Base-by-base conservation (phyloP, 1,140 invertebrate genomes). In the Diabrotica virgifera region DNA sequence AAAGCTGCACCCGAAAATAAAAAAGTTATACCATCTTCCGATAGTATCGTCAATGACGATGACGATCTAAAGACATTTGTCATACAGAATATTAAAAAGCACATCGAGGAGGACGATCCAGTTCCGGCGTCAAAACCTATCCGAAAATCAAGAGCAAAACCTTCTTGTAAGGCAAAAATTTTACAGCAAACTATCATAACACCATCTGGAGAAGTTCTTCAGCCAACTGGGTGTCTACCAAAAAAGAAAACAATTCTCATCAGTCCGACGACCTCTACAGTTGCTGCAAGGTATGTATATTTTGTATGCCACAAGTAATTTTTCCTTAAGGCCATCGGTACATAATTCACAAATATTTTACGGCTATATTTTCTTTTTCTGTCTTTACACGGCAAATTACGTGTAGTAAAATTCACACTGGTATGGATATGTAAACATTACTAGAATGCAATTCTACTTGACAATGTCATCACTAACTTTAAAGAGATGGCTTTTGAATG, bases 161-260 rank as follows among this genome's bases (percentile, higher is more conserved):
- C 52, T 5, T 50, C 36, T 12, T 71, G 72, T 0, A 79, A 79
- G 64, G 71, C 76, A 4, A 77, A 76, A 64, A 79, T 79, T 51
- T 58, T 77, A 10, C 74, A 79, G 56, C 75, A 79, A 67, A 78
- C 78, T 0, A 79, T 79, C 10, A 78, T 78, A 12, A 75, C 75
- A 51, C 70, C 77, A 8, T 71, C 70, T 53, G 75, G 75, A 13
- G 69, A 76, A 62, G 67, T 74, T 6, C 64, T 75, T 5, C 54
- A 80, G 80, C 68, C 79, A 68, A 3, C 70, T 72, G 37, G 77
- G 71, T 0, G 63, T 57, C 11, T 53, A 58, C 50, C 52, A 37
- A 53, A 61, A 37, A n/a, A 10, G 40, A 46, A 46, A 46, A 46
- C 40, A 2, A n/a, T 46, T 46, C 8, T 46, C n/a, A n/a, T 46